Evolutionary conservation across 2,797 vertebrate genomes (phyloP).

Genomic region (Myotis pilosus): DNA sequence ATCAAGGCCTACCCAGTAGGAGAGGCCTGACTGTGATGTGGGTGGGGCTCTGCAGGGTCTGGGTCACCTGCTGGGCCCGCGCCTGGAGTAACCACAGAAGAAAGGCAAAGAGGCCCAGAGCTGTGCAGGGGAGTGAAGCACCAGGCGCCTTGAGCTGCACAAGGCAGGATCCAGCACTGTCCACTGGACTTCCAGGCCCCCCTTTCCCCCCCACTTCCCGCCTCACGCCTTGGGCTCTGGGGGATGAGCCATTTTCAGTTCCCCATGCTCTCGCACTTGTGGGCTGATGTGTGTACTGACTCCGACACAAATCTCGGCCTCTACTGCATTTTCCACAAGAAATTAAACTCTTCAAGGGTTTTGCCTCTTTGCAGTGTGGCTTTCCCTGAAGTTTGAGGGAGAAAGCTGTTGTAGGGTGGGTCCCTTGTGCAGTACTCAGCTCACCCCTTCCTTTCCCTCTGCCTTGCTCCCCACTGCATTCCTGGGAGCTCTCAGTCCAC

Average conservation of each 20-base stretch:
- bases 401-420: background rate
- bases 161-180: background rate
- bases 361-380: background rate
- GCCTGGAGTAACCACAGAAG: background rate
- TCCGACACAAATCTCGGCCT: accelerated
- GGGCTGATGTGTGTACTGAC: background rate
- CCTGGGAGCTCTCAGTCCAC: background rate
- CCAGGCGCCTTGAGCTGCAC: background rate
- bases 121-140: no score
- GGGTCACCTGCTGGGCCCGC: background rate
- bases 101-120: background rate
- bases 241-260: background rate
- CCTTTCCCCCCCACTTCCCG: background rate
- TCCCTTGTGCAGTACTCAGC: background rate
- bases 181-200: accelerated
- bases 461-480: no score
- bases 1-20: background rate
- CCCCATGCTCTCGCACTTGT: background rate
- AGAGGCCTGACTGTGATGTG: background rate
- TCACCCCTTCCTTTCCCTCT: background rate
- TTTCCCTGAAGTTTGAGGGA: background rate
- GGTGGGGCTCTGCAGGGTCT: background rate
- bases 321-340: background rate
- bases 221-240: background rate
- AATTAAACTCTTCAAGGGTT: background rate